Percentiles rank a stretch among this genome's conserved stretches.
phyloP scores from a whole-genome alignment of 2,797 vertebrate genomes.

The Pseudochirops corinnae region DNA sequence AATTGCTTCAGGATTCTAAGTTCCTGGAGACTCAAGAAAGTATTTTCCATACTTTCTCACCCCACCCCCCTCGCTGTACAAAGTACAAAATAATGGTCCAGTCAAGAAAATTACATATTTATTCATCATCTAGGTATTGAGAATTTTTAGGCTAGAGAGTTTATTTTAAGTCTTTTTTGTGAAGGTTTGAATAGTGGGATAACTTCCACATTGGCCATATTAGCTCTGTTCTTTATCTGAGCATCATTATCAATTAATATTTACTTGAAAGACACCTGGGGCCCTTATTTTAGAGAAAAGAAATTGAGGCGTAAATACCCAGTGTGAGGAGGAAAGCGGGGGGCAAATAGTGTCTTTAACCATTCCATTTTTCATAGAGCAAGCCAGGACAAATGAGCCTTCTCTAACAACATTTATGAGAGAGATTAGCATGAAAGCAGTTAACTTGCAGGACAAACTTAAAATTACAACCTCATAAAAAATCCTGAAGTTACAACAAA shows the following conservation, averaged over 20 bases:
- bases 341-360: slow-evolving; percentile 44
- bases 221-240: neutral
- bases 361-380: slow-evolving; percentile 43
- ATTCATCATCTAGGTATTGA: slow-evolving; percentile 65
- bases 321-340: slow-evolving; percentile 4
- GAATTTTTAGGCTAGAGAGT: slow-evolving; percentile 43
- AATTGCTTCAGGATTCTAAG: slow-evolving; percentile 68
- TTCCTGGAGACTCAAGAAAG: slow-evolving; percentile 61
- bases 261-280: neutral
- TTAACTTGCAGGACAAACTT: slow-evolving; percentile 62
- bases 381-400: slow-evolving; percentile 48
- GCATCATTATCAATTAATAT: neutral
- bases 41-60: slow-evolving; percentile 62
- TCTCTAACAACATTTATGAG: slow-evolving; percentile 62
- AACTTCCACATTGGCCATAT: neutral
- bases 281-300: neutral
- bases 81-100: slow-evolving; percentile 64
- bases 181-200: slow-evolving; percentile 61
- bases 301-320: neutral
- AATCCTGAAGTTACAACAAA: slow-evolving; percentile 49
- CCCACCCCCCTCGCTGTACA: slow-evolving; percentile 23
- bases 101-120: slow-evolving; percentile 72
- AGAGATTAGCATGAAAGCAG: slow-evolving; percentile 70
- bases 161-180: slow-evolving; percentile 57
- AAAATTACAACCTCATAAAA: slow-evolving; percentile 72